Base-by-base conservation (phyloP, 2,113 vertebrate genomes). In the Zootoca vivipara region DNA sequence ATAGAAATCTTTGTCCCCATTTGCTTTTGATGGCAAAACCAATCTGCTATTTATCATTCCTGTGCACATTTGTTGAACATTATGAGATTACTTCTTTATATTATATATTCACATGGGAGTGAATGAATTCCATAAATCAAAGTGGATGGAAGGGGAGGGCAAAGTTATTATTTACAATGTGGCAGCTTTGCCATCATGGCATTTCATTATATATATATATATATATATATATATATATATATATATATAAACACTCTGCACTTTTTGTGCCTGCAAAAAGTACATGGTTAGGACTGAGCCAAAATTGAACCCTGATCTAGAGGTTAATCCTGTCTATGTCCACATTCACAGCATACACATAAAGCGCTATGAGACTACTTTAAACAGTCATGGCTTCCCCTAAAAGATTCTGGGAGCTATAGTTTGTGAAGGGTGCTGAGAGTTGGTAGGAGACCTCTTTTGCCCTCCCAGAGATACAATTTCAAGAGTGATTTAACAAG, bases 91-190 rank as follows among this genome's bases (percentile, higher is more conserved):
- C 42, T 78, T 58, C 35, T 84, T n/a, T 78, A 40, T 84, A 58
- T 56, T 83, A 79, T 78, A 72, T 70, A 78, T 84, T 78, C 79
- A 84, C 65, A 84, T 15, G 18, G 70, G 83, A 78, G 87, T 33
- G 35, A 89, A 89, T 84, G 74, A 84, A 89, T 84, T 58, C 82
- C 22, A 78, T 84, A 84, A 79, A 24, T 89, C 82, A 89, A 78
- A 28, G 30, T 30, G 13, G 72, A 8, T 35, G 20, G 72, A 52
- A 26, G 33, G 5, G 73, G 22, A 42, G 33, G 18, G 73, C 12
- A 42, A 58, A 52, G 46, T 22, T 46, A 72, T 73, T 81, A 58
- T 87, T 83, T 67, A 30, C 33, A 24, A 65, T 52, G 7, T 2
- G 33, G 30, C 42, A 33, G 72, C 26, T 58, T 26, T 15, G 56